Evolutionary conservation across 1,140 invertebrate genomes (phyloP), one percentile per base, ranked within the genome.

Genomic region (Bombus affinis): DNA sequence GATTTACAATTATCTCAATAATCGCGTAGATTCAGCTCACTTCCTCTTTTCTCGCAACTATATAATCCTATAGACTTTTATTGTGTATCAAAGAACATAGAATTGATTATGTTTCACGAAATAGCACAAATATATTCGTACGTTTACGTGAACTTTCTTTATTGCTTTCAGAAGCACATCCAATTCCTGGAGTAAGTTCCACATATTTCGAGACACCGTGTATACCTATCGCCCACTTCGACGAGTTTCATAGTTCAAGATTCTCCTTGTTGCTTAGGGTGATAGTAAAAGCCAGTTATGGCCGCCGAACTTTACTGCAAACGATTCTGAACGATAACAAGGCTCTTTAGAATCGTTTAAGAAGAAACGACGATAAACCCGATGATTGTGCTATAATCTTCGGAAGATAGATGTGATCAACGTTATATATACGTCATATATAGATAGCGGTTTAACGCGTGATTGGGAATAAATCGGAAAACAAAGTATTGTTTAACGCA

Each of bases 211-310:
- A 15, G 39, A 59, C 47, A 53, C 28, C 28, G 10, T 44, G 35
- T 44, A 28, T n/a, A 77, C 72, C 42, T 78, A 82, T 83, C 57
- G 28, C 25, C 57, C 65, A 18, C 66, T 70, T 73, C 25, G 44
- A 37, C 12, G 22, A 42, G 22, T 15, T 42, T 59, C 79, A 25
- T 35, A 47, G 44, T 35, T 84, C 70, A 73, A 53, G 35, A 32
- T 22, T 37, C 35, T 37, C 8, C 39, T 57, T 65, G 22, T 78
- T 70, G 39, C 37, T 59, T 57, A 44, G 57, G 77, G 25, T 65
- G 78, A 86, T 12, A 35, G 37, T 82, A 82, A 72, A 82, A 47
- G 42, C 37, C 59, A 76, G 59, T 86, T 76, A 81, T 62, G 70
- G 72, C 39, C 18, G 32, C 62, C 35, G 25, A 81, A 76, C 53